Percentiles rank a stretch among this genome's conserved stretches.
Evolutionary conservation across 2,888 invertebrate species (phyloP).

Genomic region (Clunio marinus): DNA sequence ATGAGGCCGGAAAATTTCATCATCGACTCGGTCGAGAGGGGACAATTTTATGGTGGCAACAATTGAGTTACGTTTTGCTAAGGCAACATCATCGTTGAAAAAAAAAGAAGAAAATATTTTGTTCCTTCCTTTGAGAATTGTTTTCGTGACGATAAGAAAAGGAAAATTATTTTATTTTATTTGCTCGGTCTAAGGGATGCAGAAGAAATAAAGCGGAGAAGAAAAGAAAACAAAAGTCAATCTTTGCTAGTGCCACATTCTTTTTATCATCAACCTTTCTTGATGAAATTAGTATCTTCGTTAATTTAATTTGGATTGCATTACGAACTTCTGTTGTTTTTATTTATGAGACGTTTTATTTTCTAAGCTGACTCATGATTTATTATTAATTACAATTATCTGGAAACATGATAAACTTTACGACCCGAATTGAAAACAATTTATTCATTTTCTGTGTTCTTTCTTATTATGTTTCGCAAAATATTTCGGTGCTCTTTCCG

Average conservation of each 20-base stretch:
- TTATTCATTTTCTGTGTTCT: no score
- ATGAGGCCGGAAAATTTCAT: not conserved
- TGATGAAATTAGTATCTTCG: not conserved
- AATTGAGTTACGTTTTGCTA: not conserved
- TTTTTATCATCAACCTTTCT: constrained; percentile 1
- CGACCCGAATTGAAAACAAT: no score
- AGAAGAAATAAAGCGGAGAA: no score
- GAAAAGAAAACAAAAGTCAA: not conserved
- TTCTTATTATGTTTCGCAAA: no score
- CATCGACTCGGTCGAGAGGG: not conserved
- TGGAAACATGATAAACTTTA: no score
- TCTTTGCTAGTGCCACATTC: not conserved
- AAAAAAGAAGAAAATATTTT: not conserved
- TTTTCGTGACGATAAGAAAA: no score
- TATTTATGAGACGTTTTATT: not conserved
- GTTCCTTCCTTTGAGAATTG: no score
- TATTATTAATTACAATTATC: no score
- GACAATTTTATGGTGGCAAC: not conserved
- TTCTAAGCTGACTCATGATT: no score
- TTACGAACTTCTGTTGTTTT: constrained; percentile 4
- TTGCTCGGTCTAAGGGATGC: not conserved
- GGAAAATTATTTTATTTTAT: constrained; percentile 17
- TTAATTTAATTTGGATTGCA: constrained; percentile 29
- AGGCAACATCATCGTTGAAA: not conserved
- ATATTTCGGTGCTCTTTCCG: no score